Conservation (phyloP, 2,888 invertebrate species). For the Thyatira batis region DNA sequence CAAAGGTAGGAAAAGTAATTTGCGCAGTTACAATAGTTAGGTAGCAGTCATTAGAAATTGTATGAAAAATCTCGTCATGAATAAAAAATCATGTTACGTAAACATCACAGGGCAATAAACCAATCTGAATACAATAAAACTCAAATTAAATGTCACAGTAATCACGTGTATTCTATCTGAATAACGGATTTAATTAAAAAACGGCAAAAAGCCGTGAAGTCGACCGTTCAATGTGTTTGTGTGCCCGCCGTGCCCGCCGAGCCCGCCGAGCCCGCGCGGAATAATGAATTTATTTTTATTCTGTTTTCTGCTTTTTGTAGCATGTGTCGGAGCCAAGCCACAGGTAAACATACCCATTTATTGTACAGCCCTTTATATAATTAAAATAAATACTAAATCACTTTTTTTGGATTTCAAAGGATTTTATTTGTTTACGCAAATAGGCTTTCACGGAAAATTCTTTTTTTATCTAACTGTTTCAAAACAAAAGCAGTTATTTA, state of each 20-base stretch:
- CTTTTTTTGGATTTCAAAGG: no score
- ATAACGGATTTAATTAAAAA: background rate
- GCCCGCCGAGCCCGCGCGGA: no score
- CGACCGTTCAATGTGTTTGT: background rate
- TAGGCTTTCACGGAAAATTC: no score
- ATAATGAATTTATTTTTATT: background rate
- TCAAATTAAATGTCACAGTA: background rate
- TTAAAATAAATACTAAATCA: no score
- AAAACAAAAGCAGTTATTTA: no score
- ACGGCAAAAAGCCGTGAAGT: background rate
- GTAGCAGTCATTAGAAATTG: no score
- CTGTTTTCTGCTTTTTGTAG: background rate
- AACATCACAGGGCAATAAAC: background rate
- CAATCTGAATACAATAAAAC: background rate
- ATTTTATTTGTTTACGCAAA: no score
- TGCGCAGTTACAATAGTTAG: no score
- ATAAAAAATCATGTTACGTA: background rate
- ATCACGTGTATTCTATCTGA: background rate
- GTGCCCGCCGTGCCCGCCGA: background rate
- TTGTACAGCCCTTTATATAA: no score
- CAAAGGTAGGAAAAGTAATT: no score
- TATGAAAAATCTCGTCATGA: background rate
- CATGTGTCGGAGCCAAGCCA: background rate
- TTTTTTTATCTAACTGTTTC: no score
- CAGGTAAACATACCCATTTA: no score